Conservation (phyloP, 2,113 vertebrate genomes). For the Peucedramus taeniatus region DNA sequence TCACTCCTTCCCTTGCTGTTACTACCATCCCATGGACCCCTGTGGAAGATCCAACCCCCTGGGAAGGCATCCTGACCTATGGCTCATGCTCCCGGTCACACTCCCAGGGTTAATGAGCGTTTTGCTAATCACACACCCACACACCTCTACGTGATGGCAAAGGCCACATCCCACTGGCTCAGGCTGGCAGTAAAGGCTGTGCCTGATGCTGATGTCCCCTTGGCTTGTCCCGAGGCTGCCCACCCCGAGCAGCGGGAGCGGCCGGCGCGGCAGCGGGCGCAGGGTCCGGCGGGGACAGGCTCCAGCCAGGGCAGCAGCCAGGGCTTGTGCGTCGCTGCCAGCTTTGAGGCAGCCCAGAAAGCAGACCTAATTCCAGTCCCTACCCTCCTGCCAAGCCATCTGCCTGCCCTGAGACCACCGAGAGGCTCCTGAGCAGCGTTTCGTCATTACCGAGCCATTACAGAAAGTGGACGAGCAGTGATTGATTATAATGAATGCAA, state of each 20-base stretch:
- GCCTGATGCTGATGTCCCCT: background rate
- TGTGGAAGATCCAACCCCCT: background rate
- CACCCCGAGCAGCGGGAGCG: rapidly evolving
- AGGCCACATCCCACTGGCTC: background rate
- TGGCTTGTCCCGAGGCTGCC: background rate
- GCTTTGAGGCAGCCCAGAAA: background rate
- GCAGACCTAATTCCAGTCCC: background rate
- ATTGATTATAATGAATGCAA: slow-evolving; percentile 19
- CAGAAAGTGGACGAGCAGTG: background rate
- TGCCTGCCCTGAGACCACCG: background rate
- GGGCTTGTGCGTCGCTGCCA: background rate
- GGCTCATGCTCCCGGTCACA: background rate
- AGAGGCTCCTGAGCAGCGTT: background rate
- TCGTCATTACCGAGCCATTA: background rate
- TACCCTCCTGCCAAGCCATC: slow-evolving; percentile 15
- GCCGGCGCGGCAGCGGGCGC: background rate
- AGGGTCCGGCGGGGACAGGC: background rate
- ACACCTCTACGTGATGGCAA: background rate
- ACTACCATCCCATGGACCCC: rapidly evolving
- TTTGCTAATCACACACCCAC: background rate
- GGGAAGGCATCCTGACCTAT: background rate
- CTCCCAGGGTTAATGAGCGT: background rate
- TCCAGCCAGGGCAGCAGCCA: background rate
- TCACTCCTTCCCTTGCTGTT: background rate
- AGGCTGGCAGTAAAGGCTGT: background rate